Percentiles rank a stretch among this genome's conserved stretches.
These are phyloP conservation scores for Apomyelois bistriatella DNA, from an alignment of 2,888 invertebrate species.

Conservation along the genomic window DNA sequence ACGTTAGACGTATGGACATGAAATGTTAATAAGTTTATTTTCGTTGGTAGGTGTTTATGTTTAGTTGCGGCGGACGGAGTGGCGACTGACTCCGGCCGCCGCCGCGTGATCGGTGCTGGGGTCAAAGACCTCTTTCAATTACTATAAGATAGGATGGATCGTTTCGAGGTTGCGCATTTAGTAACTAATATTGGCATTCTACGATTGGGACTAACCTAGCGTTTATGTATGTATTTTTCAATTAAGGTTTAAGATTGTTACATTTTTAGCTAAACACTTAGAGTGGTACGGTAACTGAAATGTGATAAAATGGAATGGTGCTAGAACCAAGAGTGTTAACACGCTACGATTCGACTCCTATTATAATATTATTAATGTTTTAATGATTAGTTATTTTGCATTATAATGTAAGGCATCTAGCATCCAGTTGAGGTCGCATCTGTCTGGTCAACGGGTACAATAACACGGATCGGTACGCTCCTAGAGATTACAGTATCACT, in stretches of 20 bases:
- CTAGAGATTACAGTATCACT: constrained; percentile 79
- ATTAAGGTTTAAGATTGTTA: constrained; percentile 80
- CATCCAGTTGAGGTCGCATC: constrained; percentile 72
- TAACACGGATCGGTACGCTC: constrained; percentile 49
- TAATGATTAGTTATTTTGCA: constrained; percentile 74
- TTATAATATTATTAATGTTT: constrained; percentile 74
- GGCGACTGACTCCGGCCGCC: constrained; percentile 24
- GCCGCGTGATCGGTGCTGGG: constrained; percentile 61
- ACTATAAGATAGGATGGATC: constrained; percentile 66
- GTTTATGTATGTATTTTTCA: constrained; percentile 78
- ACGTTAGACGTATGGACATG: constrained; percentile 44
- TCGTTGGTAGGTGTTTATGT: constrained; percentile 72
- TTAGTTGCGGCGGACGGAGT: constrained; percentile 47
- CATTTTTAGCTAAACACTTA: constrained; percentile 81
- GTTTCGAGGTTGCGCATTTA: constrained; percentile 75
- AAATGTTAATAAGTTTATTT: constrained; percentile 66
- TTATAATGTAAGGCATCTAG: constrained; percentile 74
- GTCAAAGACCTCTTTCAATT: constrained; percentile 70
- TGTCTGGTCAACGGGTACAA: constrained; percentile 55
- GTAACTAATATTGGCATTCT: constrained; percentile 80
- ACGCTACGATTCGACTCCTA: constrained; percentile 80
- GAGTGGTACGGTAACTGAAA: constrained; percentile 81
- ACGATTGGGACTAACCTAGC: constrained; percentile 81
- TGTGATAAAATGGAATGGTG: constrained; percentile 82
- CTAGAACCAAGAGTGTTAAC: constrained; percentile 80